Evolutionary conservation across 2,797 vertebrate species (phyloP).

Genomic region (Epinephelus malabaricus): DNA sequence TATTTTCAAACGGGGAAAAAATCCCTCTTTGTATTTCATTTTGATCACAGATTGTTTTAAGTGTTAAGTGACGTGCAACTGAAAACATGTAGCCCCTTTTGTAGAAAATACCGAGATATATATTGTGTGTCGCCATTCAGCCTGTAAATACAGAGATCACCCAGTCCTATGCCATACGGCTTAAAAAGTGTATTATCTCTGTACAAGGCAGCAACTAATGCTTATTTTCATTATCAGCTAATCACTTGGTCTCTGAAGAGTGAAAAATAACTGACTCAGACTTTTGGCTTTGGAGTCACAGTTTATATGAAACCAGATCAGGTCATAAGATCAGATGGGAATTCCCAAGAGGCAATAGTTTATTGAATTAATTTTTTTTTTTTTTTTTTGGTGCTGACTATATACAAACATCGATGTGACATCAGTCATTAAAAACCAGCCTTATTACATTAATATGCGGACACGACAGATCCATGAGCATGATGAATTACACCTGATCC

Average conservation of each 20-base stretch:
- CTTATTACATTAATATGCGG: background rate
- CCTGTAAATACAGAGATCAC: too few relatives aligned
- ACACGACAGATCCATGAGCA: background rate
- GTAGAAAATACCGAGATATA: too few relatives aligned
- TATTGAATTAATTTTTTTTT: constrained; percentile 30
- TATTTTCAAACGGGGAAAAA: too few relatives aligned
- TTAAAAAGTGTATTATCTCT: background rate
- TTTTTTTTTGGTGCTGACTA: constrained; percentile 20
- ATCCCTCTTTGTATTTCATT: too few relatives aligned
- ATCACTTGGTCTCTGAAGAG: background rate
- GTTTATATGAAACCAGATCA: constrained; percentile 13
- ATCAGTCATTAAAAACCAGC: background rate
- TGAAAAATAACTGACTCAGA: background rate
- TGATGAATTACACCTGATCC: background rate
- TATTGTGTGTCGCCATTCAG: too few relatives aligned
- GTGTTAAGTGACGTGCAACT: too few relatives aligned
- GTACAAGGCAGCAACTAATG: background rate
- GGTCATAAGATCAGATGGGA: background rate
- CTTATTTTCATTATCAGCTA: background rate
- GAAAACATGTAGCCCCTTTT: too few relatives aligned
- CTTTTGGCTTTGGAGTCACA: background rate
- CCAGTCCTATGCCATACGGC: too few relatives aligned
- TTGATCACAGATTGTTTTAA: too few relatives aligned
- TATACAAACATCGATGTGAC: constrained; percentile 37
- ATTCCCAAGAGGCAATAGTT: constrained; percentile 26